Conservation (phyloP, 2,113 vertebrate genomes). For the Vombatus ursinus region DNA sequence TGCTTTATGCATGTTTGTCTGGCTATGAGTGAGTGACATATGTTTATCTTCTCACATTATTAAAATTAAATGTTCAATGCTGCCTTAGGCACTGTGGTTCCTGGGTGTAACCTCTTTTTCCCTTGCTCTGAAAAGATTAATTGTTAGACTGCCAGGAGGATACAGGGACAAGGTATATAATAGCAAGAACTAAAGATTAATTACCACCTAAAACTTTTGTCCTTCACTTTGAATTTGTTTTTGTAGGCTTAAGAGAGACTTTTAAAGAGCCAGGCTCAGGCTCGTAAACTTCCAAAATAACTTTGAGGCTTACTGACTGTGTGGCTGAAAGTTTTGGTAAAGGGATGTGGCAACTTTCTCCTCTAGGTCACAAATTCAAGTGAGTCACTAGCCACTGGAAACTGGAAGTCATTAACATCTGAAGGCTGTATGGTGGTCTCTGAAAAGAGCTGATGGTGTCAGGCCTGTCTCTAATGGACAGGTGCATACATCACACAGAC, state of each 20-base stretch:
- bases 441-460: slow-evolving; percentile 25
- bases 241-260: slow-evolving; percentile 68
- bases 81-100: slow-evolving; percentile 45
- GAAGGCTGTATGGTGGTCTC: slow-evolving; percentile 61
- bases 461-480: slow-evolving; percentile 56
- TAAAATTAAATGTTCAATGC: slow-evolving; percentile 64
- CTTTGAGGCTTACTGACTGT: slow-evolving; percentile 25
- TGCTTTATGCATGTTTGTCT: slow-evolving; percentile 41
- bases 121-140: slow-evolving; percentile 71
- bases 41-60: slow-evolving; percentile 72
- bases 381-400: slow-evolving; percentile 46
- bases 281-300: slow-evolving; percentile 79
- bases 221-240: slow-evolving; percentile 76
- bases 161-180: slow-evolving; percentile 60
- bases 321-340: slow-evolving; percentile 28
- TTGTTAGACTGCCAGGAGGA: slow-evolving; percentile 73
- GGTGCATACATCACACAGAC: slow-evolving; percentile 44
- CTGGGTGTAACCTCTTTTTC: slow-evolving; percentile 65
- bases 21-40: slow-evolving; percentile 58
- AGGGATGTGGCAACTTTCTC: slow-evolving; percentile 53
- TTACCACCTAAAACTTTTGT: slow-evolving; percentile 72
- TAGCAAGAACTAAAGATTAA: slow-evolving; percentile 61
- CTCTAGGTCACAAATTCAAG: slow-evolving; percentile 48
- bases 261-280: slow-evolving; percentile 59
- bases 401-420: slow-evolving; percentile 71